These are phyloP conservation scores for Sebastolobus alascanus DNA, from an alignment of 2,797 vertebrate genomes.

Conservation along the genomic window DNA sequence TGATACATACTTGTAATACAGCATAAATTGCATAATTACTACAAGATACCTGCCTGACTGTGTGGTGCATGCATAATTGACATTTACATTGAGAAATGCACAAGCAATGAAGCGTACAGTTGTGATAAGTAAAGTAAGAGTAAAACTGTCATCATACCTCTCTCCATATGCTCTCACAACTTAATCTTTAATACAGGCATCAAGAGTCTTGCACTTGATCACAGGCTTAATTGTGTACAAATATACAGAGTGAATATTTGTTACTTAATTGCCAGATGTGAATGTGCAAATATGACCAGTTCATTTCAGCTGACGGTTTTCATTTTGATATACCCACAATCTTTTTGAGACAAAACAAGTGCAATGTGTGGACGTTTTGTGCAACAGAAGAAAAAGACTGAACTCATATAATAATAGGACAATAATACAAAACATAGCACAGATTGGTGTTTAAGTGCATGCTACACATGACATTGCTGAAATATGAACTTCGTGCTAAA, in stretches of 20 bases:
- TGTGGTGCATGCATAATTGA: conserved; percentile 61
- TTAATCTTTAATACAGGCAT: conserved; percentile 7
- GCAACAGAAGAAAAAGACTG: conserved; percentile 79
- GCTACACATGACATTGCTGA: conserved; percentile 68
- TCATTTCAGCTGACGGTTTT: conserved; percentile 54
- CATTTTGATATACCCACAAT: conserved; percentile 52
- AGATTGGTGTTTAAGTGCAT: conserved; percentile 81
- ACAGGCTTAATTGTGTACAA: conserved; percentile 38
- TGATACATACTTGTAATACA: conserved; percentile 67
- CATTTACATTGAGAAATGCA: conserved; percentile 48
- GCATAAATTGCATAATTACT: conserved; percentile 70
- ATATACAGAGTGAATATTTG: conserved; percentile 38
- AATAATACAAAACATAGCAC: conserved; percentile 64
- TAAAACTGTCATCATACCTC: conserved; percentile 19
- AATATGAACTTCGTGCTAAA: conserved; percentile 75
- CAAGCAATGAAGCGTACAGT: conserved; percentile 37
- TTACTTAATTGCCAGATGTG: conserved; percentile 41
- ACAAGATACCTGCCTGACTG: conserved; percentile 64
- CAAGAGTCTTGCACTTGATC: conserved; percentile 16
- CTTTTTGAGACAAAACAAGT: conserved; percentile 76
- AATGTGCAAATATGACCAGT: conserved; percentile 72
- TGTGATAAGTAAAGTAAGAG: conserved; percentile 21
- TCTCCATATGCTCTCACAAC: conserved; percentile 19
- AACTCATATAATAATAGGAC: conserved; percentile 52
- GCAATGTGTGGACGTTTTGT: conserved; percentile 80